phyloP scores from a whole-genome alignment of 2,113 vertebrate species.

The Peromyscus californicus region DNA sequence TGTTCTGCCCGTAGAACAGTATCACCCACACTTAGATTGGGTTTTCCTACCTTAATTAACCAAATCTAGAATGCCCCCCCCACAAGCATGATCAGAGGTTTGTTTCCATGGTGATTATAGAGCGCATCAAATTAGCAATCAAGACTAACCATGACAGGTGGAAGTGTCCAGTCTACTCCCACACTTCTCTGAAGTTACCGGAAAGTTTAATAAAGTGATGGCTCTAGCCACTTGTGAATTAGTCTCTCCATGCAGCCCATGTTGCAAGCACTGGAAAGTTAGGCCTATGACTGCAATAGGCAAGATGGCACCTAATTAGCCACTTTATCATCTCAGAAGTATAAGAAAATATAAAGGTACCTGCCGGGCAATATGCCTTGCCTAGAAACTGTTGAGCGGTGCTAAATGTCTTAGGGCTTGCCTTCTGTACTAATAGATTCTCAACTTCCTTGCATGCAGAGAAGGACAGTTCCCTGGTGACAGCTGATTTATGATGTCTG shows the following conservation, averaged over 20 bases:
- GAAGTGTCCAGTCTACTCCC: not conserved
- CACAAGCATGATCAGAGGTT: not conserved
- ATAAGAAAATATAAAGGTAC: conserved; percentile 39
- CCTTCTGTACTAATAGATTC: conserved; percentile 33
- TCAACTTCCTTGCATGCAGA: conserved; percentile 16
- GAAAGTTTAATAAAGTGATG: not conserved
- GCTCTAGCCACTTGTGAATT: not conserved
- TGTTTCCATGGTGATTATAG: not conserved
- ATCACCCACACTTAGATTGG: not conserved
- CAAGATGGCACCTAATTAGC: conserved; percentile 56
- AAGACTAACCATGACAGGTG: not conserved
- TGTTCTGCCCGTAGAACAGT: too few species aligned
- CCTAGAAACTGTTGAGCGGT: conserved; percentile 16
- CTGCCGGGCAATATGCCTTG: not conserved
- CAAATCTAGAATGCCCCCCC: not conserved
- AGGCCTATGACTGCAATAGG: not conserved
- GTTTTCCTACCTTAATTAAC: not conserved
- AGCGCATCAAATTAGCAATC: not conserved
- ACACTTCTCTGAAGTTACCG: not conserved
- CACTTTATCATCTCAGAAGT: conserved; percentile 40
- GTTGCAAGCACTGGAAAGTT: not conserved
- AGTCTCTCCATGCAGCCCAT: not conserved
- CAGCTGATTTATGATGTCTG: conserved; percentile 73
- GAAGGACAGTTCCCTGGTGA: conserved; percentile 61
- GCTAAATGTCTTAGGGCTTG: conserved; percentile 4